Evolutionary conservation across 2,113 vertebrate genomes (phyloP).

Genomic region (Muntiacus reevesi): DNA sequence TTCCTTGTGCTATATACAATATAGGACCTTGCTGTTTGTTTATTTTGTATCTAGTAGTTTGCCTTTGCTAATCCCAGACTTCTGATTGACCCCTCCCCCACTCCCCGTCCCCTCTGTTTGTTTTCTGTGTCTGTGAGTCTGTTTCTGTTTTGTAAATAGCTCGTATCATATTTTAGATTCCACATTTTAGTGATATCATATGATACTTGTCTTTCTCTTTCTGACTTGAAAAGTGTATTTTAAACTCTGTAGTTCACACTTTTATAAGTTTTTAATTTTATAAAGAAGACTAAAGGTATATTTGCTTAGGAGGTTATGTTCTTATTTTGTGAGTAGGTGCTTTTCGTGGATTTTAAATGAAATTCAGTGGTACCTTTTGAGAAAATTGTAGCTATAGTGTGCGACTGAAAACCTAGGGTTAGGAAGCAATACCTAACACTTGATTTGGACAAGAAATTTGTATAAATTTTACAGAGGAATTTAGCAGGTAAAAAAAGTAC

Average conservation of each 20-base stretch:
- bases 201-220: not conserved
- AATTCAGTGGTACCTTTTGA: not conserved
- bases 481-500: not conserved
- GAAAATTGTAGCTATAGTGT: not conserved
- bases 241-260: not conserved
- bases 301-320: not conserved
- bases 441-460: not conserved
- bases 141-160: not conserved
- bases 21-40: not conserved
- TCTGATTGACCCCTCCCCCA: not conserved
- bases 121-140: not conserved
- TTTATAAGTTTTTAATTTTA: not conserved
- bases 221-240: not conserved
- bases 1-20: not conserved
- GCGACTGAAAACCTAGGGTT: not conserved
- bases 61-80: not conserved
- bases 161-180: not conserved
- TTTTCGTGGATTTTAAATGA: not conserved
- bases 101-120: rapidly evolving
- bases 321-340: not conserved
- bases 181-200: not conserved
- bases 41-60: not conserved
- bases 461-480: not conserved
- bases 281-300: not conserved
- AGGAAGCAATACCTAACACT: not conserved